A percentile compares a stretch with the other conserved stretches of the same genome.
Conservation (phyloP, 1,140 invertebrate species). For the Watersipora subatra region DNA sequence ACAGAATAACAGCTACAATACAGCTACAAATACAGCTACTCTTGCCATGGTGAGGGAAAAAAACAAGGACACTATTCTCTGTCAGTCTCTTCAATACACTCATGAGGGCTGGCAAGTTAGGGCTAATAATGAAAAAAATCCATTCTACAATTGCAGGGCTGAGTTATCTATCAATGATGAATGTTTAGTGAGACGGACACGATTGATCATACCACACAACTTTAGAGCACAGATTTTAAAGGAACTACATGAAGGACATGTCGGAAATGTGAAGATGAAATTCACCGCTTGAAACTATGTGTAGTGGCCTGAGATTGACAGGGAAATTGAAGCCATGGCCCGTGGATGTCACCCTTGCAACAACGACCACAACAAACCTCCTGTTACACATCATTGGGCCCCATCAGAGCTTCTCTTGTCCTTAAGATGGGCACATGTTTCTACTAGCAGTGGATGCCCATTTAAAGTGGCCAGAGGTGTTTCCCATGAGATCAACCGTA, state of each 20-base stretch:
- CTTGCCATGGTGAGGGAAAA: too few species aligned
- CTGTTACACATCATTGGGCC: neutral
- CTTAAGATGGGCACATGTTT: neutral
- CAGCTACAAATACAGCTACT: too few species aligned
- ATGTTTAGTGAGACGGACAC: conserved; percentile 14
- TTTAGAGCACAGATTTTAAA: conserved; percentile 28
- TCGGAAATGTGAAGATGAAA: conserved; percentile 46
- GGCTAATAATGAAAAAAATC: neutral
- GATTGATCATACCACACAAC: conserved; percentile 35
- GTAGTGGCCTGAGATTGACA: conserved; percentile 44
- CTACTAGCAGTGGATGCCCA: neutral
- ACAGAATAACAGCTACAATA: too few species aligned
- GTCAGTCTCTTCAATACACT: too few species aligned
- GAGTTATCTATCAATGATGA: conserved; percentile 14
- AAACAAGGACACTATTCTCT: too few species aligned
- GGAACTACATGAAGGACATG: conserved; percentile 42
- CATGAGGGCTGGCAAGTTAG: neutral
- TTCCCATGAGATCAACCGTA: neutral
- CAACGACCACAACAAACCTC: neutral
- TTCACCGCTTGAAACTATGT: conserved; percentile 40
- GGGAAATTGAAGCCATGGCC: conserved; percentile 29
- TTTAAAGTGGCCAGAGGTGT: neutral
- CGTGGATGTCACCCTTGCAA: neutral
- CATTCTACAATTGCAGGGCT: conserved; percentile 9
- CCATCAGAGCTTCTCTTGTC: neutral